These are phyloP conservation scores for Haliclona indistincta DNA, from an alignment of 37 sponge, comb jelly and placozoan genomes.

Conservation along the genomic window DNA sequence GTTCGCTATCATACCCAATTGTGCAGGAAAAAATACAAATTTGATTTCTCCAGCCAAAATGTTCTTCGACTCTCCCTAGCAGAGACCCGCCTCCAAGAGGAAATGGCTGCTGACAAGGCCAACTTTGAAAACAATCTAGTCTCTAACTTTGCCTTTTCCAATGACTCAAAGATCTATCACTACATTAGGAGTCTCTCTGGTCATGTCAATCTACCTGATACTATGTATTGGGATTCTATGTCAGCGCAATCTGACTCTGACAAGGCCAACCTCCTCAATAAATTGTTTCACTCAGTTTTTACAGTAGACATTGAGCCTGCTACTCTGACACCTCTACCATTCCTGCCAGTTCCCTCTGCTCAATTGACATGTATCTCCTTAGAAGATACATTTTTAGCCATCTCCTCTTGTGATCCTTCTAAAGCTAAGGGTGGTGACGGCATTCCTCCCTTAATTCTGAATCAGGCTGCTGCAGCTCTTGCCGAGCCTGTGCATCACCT, in stretches of 20 bases:
- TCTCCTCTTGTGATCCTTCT: too few relatives aligned
- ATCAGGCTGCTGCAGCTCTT: too few relatives aligned
- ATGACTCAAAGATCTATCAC: constrained; percentile 5
- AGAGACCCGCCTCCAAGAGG: neutral
- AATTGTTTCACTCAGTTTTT: neutral
- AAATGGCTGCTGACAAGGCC: neutral
- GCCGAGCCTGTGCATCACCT: too few relatives aligned
- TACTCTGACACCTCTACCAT: neutral
- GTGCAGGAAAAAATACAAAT: neutral
- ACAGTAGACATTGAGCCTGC: neutral
- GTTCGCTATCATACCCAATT: constrained; percentile 3
- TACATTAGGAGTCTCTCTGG: neutral
- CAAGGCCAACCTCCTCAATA: neutral
- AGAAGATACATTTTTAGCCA: too few relatives aligned
- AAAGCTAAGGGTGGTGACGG: too few relatives aligned
- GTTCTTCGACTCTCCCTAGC: neutral
- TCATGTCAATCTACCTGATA: neutral
- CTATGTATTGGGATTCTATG: neutral
- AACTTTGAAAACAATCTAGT: constrained; percentile 19
- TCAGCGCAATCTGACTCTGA: neutral
- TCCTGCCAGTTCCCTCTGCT: too few relatives aligned
- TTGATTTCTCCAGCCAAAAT: neutral
- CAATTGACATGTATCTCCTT: too few relatives aligned
- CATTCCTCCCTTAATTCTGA: too few relatives aligned
- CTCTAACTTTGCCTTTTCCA: constrained; percentile 1